Conservation (phyloP, 1,140 invertebrate genomes). For the Manduca sexta region DNA sequence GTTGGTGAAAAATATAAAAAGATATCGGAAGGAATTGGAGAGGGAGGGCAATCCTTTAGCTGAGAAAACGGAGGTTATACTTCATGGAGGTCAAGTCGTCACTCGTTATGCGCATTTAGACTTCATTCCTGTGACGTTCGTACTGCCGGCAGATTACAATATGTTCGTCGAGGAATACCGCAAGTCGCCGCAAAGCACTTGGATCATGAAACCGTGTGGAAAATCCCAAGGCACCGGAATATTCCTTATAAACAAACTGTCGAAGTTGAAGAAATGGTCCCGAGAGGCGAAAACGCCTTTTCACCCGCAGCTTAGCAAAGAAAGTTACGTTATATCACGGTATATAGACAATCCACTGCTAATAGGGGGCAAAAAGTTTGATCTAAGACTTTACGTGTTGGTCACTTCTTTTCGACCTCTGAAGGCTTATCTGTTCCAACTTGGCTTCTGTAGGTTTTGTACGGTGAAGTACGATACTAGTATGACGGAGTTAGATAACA, state of each 20-base stretch:
- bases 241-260: conserved; percentile 91
- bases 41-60: conserved; percentile 82
- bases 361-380: conserved; percentile 92
- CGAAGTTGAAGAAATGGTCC: conserved; percentile 91
- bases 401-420: conserved; percentile 88
- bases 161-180: conserved; percentile 97
- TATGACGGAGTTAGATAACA: conserved; percentile 86
- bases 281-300: conserved; percentile 86
- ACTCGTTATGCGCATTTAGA: conserved; percentile 88
- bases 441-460: conserved; percentile 86
- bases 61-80: conserved; percentile 75
- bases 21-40: conserved; percentile 92
- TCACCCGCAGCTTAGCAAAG: conserved; percentile 87
- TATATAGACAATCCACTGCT: conserved; percentile 91
- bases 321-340: conserved; percentile 92
- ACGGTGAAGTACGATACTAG: conserved; percentile 89
- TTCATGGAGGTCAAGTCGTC: conserved; percentile 78
- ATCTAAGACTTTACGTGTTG: conserved; percentile 88
- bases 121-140: conserved; percentile 95
- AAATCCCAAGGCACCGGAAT: conserved; percentile 92
- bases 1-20: conserved; percentile 96
- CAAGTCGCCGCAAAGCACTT: conserved; percentile 94
- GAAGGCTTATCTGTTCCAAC: conserved; percentile 87
- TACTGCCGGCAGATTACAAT: conserved; percentile 95
- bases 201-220: conserved; percentile 98